Evolutionary conservation across 1,140 invertebrate genomes (phyloP).

Genomic region (Tenebrio molitor): DNA sequence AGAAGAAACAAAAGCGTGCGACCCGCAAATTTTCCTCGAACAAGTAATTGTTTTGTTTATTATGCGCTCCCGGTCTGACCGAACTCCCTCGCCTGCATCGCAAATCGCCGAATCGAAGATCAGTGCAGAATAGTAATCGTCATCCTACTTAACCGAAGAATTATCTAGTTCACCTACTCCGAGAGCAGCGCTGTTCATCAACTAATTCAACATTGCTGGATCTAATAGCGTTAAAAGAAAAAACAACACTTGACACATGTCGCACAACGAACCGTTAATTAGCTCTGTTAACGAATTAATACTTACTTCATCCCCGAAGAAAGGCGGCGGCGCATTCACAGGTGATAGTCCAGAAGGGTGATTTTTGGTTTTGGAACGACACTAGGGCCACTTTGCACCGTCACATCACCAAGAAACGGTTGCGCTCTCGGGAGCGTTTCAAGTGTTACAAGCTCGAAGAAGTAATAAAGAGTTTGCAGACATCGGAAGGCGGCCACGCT

Average conservation of each 20-base stretch:
- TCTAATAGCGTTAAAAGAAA: background rate
- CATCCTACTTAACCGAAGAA: conserved; percentile 28
- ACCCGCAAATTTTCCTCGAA: too few relatives aligned
- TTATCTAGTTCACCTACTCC: conserved; percentile 37
- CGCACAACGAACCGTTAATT: background rate
- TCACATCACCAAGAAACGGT: conserved; percentile 15
- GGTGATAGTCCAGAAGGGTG: too few relatives aligned
- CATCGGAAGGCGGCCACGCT: conserved; percentile 16
- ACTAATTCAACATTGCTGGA: too few relatives aligned
- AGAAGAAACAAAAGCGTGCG: too few relatives aligned
- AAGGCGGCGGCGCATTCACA: too few relatives aligned
- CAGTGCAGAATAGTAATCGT: too few relatives aligned
- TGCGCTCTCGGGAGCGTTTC: background rate
- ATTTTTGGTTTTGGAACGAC: background rate
- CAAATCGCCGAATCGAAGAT: too few relatives aligned
- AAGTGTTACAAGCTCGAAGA: conserved; percentile 27
- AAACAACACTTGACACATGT: background rate
- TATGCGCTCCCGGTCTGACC: too few relatives aligned
- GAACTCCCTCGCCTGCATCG: too few relatives aligned
- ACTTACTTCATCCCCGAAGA: conserved; percentile 4
- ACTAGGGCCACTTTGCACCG: background rate
- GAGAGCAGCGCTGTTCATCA: background rate
- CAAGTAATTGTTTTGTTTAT: too few relatives aligned
- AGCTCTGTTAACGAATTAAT: background rate
- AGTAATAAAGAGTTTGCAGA: conserved; percentile 24